Evolutionary conservation across 2,113 vertebrate genomes (phyloP).

Genomic region (Galeopterus variegatus): DNA sequence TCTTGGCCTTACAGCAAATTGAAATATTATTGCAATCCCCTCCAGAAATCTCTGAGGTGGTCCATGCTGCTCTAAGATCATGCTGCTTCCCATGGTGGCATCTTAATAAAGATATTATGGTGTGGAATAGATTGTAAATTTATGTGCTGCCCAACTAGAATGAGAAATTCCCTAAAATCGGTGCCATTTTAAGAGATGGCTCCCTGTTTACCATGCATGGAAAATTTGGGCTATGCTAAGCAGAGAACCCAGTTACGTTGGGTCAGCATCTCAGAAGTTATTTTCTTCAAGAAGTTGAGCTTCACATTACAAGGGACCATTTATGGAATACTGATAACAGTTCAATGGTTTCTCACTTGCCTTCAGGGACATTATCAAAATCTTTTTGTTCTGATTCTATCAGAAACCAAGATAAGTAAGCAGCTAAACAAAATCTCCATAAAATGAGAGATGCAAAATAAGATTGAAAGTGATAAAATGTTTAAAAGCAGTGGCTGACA

Average conservation of each 20-base stretch:
- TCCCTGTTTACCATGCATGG: background rate
- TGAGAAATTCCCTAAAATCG: slow-evolving; percentile 21
- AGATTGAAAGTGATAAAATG: slow-evolving; percentile 51
- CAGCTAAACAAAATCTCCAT: slow-evolving; percentile 45
- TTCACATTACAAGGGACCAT: background rate
- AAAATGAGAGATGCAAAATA: slow-evolving; percentile 56
- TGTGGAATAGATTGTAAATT: background rate
- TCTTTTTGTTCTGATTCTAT: slow-evolving; percentile 50
- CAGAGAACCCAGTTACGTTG: background rate
- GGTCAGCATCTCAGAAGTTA: slow-evolving; percentile 26
- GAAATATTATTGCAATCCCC: slow-evolving; percentile 68
- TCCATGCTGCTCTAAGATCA: slow-evolving; percentile 7
- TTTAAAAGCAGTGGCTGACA: slow-evolving; percentile 11
- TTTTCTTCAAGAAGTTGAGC: slow-evolving; percentile 9
- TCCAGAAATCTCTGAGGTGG: slow-evolving; percentile 7
- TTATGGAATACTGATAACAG: background rate
- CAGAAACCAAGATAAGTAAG: slow-evolving; percentile 60
- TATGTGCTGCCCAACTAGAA: background rate
- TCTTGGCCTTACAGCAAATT: slow-evolving; percentile 68
- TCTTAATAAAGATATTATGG: background rate
- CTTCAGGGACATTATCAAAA: slow-evolving; percentile 24
- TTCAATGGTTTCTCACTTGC: slow-evolving; percentile 36
- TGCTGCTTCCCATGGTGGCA: background rate
- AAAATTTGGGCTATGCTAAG: background rate
- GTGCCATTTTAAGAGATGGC: background rate